Base-by-base conservation (phyloP, 2,888 invertebrate species). In the Cryptus viduatorius region DNA sequence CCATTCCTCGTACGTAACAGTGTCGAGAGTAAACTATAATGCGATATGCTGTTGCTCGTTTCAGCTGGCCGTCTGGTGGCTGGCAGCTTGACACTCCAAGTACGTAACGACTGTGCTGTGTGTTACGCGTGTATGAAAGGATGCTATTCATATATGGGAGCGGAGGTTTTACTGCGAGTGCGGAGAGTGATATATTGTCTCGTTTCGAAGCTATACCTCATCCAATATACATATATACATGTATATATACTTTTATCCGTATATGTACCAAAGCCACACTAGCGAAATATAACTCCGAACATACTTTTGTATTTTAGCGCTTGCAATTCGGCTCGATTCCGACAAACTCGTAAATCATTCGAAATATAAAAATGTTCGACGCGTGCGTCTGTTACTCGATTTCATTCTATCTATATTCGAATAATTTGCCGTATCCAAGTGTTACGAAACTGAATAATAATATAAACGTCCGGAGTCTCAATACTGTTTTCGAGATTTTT, bases 1-100 rank as follows among this genome's bases (percentile, higher is more conserved):
- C 78, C 78, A 46, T 68, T 19, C 53, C 37, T 16, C 19, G 37
- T 24, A 8, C 46, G 19, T 37, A 19, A 48, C 67, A 42, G 14
- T 14, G 31, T 69, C 44, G 68, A 50, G 67, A 68, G 73, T 65
- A 67, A 77, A 78, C 59, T 67, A 73, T 82, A 77, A 82, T 61
- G 68, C 19, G 71, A 72, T 78, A 82, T 78, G 67, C 61, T 72
- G 72, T 72, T 72, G 78, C 75, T 65, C 79, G 56, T 71, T 64
- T 67, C 61, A 75, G 44, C 46, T 75, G 59, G 68, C 56, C 12
- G 64, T 42, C 24, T 46, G 64, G 44, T 61, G 44, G 61, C 75
- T 56, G 37, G 42, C 50, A 53, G 69, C 69, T 75, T 79, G 79
- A 83, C 65, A 79, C 46, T 75, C 48, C 75, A 48, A 69, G 56